Percentiles rank a stretch among this genome's conserved stretches.
Evolutionary conservation across 2,113 vertebrate genomes (phyloP).

Genomic region (Protobothrops mucrosquamatus): DNA sequence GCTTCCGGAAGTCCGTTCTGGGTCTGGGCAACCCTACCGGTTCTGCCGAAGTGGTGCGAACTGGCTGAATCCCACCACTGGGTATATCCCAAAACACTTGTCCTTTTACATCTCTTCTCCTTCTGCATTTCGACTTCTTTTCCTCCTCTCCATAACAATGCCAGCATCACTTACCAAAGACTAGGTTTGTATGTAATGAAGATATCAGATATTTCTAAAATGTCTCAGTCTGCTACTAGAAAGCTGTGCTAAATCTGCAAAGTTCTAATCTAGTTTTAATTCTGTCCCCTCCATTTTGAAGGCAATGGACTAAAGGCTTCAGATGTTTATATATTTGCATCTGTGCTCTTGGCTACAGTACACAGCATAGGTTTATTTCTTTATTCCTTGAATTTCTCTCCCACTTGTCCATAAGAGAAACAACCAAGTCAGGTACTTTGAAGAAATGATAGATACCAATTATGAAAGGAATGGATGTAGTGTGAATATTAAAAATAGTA

Average conservation of each 20-base stretch:
- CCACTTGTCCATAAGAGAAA: not conserved
- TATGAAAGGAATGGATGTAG: not conserved
- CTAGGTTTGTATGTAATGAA: not conserved
- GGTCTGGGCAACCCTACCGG: no score
- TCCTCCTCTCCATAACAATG: not conserved
- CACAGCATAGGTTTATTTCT: not conserved
- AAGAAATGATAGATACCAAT: not conserved
- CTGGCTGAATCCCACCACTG: not conserved
- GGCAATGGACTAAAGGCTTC: not conserved
- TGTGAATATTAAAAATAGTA: not conserved
- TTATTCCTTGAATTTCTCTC: not conserved
- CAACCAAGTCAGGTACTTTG: not conserved
- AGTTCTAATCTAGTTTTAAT: not conserved
- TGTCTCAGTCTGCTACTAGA: not conserved
- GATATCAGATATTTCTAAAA: not conserved
- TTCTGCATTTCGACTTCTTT: not conserved
- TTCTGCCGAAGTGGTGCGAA: no score
- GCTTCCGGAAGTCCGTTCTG: no score
- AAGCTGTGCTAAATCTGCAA: not conserved
- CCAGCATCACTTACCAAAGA: not conserved
- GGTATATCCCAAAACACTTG: rapidly evolving
- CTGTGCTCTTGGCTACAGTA: not conserved
- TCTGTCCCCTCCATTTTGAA: not conserved
- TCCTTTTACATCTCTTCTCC: rapidly evolving
- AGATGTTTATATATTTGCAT: not conserved